Percentiles rank a stretch among this genome's conserved stretches.
phyloP scores from a whole-genome alignment of 1,140 invertebrate genomes.

The Macrotrachela quadricornifera region DNA sequence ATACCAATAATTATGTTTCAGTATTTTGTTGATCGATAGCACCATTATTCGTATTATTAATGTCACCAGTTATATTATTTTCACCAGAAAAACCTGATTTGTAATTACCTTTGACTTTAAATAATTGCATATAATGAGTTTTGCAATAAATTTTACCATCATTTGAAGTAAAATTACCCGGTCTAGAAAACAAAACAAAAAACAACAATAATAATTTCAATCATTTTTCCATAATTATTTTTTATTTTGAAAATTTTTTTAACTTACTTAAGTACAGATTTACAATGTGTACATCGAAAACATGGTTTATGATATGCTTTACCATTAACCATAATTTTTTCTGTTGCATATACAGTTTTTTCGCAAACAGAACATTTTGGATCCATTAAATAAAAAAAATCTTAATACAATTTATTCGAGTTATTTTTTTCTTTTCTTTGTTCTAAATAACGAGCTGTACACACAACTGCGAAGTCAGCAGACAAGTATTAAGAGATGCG shows the following conservation, averaged over 20 bases:
- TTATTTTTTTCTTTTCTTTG: too few species aligned
- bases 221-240: slow-evolving; percentile 47
- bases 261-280: slow-evolving; percentile 11
- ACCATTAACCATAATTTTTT: slow-evolving; percentile 52
- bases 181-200: slow-evolving; percentile 29
- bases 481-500: too few species aligned
- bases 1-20: too few species aligned
- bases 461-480: too few species aligned
- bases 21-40: too few species aligned
- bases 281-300: slow-evolving; percentile 56
- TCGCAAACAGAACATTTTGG: slow-evolving; percentile 43
- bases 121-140: slow-evolving; percentile 56
- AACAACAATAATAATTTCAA: slow-evolving; percentile 9
- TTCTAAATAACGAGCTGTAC: too few species aligned
- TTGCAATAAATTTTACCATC: slow-evolving; percentile 52
- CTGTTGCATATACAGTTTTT: slow-evolving; percentile 53
- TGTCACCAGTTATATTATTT: background rate
- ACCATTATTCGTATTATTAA: too few species aligned
- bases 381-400: too few species aligned
- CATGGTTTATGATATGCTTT: slow-evolving; percentile 52
- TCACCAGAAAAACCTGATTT: slow-evolving; percentile 47
- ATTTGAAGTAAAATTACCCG: slow-evolving; percentile 52
- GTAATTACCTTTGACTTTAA: slow-evolving; percentile 61
- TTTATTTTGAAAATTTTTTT: too few species aligned
- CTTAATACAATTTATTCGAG: too few species aligned